These are phyloP conservation scores for Drosophila malerkotliana DNA, from an alignment of 1,140 invertebrate genomes.

Conservation along the genomic window DNA sequence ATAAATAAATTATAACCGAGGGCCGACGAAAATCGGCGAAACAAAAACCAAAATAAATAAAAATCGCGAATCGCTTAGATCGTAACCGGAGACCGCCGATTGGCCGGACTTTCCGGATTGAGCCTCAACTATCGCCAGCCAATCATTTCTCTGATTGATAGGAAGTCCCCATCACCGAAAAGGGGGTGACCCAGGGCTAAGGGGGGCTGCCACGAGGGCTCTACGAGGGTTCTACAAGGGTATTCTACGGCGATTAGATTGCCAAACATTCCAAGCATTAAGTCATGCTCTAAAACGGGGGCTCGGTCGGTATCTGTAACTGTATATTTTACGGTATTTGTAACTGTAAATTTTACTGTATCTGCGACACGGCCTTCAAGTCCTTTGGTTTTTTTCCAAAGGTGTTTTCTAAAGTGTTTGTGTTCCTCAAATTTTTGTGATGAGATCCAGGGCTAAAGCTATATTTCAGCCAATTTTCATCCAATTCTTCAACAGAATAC, in stretches of 20 bases:
- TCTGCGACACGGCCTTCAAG: not conserved
- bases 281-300: constrained; percentile 28
- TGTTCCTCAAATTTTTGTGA: no score
- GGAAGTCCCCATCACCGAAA: not conserved
- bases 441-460: no score
- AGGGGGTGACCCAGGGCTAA: not conserved
- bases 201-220: not conserved
- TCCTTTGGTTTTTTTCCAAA: constrained; percentile 1
- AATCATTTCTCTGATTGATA: constrained; percentile 30
- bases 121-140: constrained; percentile 33
- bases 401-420: no score
- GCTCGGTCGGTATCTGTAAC: constrained; percentile 2
- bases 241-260: constrained; percentile 25
- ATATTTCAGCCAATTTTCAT: no score
- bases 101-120: constrained; percentile 10
- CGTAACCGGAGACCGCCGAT: constrained; percentile 24
- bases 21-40: constrained; percentile 1
- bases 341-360: not conserved
- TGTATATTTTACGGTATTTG: not conserved
- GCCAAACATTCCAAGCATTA: constrained; percentile 9
- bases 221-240: constrained; percentile 1
- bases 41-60: not conserved
- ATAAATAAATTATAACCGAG: constrained; percentile 62
- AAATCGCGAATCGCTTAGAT: constrained; percentile 7
- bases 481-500: no score